Percentiles rank a stretch among this genome's conserved stretches.
These are phyloP conservation scores for Acipenser transmontanus DNA, from an alignment of 2,797 vertebrate species.

Conservation along the genomic window DNA sequence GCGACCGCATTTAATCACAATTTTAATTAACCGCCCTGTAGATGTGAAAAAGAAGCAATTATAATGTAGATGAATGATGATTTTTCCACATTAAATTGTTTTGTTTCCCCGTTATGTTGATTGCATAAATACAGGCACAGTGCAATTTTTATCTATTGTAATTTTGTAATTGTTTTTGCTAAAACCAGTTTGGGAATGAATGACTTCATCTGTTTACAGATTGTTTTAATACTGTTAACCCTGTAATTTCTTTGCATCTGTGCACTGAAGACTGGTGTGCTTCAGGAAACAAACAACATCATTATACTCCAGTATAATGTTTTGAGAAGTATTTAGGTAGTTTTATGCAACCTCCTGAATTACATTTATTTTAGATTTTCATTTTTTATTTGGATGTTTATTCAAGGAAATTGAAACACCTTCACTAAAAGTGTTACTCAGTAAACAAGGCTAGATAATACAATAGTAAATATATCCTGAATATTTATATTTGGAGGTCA, in stretches of 20 bases:
- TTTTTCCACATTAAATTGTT: constrained; percentile 99
- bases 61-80: constrained; percentile 99
- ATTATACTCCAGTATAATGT: too few relatives aligned
- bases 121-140: constrained; percentile 97
- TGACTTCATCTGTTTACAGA: constrained; percentile 89
- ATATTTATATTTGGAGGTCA: not conserved
- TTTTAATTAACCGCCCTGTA: constrained; percentile 99
- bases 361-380: not conserved
- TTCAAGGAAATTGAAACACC: not conserved
- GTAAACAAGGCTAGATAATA: not conserved
- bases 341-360: not conserved
- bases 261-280: not conserved
- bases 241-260: constrained; percentile 60
- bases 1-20: constrained; percentile 98
- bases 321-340: not conserved
- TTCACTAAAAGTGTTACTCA: not conserved
- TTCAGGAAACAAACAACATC: not conserved
- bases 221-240: constrained; percentile 89
- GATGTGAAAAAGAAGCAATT: constrained; percentile 99
- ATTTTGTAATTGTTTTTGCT: constrained; percentile 97
- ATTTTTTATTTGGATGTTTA: not conserved
- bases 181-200: constrained; percentile 73
- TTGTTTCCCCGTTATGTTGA: constrained; percentile 99
- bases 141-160: constrained; percentile 93
- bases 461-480: not conserved